Percentiles rank a stretch among this genome's conserved stretches.
Conservation (phyloP, 2,113 vertebrate species). For the Corythaeola cristata region DNA sequence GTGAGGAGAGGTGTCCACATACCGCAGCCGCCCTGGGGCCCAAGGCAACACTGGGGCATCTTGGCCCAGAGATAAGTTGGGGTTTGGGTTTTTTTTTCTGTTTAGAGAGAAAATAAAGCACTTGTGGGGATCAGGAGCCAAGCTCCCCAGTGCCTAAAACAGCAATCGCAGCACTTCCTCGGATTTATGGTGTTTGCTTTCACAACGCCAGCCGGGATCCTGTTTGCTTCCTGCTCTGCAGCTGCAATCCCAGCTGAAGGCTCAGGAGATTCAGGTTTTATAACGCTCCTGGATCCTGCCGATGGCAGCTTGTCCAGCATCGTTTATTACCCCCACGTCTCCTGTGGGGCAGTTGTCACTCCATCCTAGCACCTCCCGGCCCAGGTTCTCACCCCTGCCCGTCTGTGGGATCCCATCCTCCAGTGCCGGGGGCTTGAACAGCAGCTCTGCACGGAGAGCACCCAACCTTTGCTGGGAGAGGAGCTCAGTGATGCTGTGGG, state of each 20-base stretch:
- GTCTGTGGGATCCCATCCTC: neutral
- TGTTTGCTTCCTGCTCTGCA: constrained; percentile 70
- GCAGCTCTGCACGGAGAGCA: neutral
- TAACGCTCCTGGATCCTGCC: constrained; percentile 30
- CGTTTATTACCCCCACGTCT: neutral
- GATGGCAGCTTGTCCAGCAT: constrained; percentile 24
- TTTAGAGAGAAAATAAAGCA: constrained; percentile 53
- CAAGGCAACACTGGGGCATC: neutral
- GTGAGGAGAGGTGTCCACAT: neutral
- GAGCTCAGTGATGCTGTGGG: neutral
- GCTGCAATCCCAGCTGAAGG: constrained; percentile 42
- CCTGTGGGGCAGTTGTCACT: neutral
- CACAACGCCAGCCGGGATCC: constrained; percentile 58
- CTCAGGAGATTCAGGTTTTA: constrained; percentile 58
- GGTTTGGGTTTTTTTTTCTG: neutral
- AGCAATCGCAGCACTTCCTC: constrained; percentile 41
- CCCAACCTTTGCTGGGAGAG: neutral
- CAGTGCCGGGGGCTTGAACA: accelerated
- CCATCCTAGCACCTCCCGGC: neutral
- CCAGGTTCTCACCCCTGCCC: neutral
- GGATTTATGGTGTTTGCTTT: constrained; percentile 66
- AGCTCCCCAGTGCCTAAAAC: constrained; percentile 56
- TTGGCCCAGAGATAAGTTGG: neutral
- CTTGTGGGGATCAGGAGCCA: constrained; percentile 39
- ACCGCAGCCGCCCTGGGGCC: neutral